phyloP scores from a whole-genome alignment of 1,140 invertebrate species.

The Ips nitidus region DNA sequence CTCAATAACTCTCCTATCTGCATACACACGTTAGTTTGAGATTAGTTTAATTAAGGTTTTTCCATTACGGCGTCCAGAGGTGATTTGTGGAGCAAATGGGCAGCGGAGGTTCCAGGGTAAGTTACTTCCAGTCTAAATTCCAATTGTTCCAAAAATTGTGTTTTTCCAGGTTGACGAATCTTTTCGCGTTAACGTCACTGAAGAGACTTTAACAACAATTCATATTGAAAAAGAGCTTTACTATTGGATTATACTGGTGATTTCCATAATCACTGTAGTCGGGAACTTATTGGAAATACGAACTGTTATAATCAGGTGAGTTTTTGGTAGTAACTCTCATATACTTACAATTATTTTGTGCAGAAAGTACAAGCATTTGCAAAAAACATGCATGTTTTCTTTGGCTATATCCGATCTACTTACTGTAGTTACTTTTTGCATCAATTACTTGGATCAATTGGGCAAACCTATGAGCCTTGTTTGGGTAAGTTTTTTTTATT shows the following conservation, averaged over 20 bases:
- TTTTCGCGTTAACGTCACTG: background rate
- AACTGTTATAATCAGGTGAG: conserved; percentile 17
- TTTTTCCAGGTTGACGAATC: conserved; percentile 19
- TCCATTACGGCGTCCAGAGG: background rate
- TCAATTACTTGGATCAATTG: conserved; percentile 46
- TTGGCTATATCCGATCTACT: conserved; percentile 54
- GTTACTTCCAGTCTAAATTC: background rate
- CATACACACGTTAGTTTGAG: background rate
- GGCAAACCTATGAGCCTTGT: conserved; percentile 40
- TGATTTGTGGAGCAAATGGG: background rate
- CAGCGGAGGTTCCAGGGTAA: conserved; percentile 3
- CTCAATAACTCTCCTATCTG: background rate
- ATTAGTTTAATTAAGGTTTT: background rate
- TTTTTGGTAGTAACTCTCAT: conserved; percentile 36
- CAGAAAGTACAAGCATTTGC: conserved; percentile 47
- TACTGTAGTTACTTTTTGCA: conserved; percentile 46
- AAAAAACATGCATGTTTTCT: conserved; percentile 53
- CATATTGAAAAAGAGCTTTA: conserved; percentile 1
- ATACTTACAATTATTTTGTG: conserved; percentile 24
- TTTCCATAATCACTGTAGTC: conserved; percentile 34
- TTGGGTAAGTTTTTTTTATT: conserved; percentile 41
- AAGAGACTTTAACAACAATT: conserved; percentile 7
- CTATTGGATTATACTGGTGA: conserved; percentile 37
- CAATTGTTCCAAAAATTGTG: background rate
- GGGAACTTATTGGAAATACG: conserved; percentile 43